Evolutionary conservation across 2,113 vertebrate species (phyloP), one percentile per base, ranked within the genome.

Genomic region (Mustela nigripes): DNA sequence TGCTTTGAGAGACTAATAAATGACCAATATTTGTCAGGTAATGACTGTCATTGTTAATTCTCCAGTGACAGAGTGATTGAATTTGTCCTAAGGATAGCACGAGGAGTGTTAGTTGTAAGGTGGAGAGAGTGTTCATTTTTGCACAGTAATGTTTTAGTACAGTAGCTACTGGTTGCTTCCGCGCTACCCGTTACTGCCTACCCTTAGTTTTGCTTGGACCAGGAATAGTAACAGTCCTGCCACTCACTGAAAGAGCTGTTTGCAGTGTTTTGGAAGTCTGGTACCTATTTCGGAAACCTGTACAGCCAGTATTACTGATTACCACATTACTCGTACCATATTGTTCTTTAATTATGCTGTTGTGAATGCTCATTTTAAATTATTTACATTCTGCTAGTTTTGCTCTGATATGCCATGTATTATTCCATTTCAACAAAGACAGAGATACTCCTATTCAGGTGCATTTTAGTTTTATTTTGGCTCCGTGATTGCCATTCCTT

Each of bases 401-500:
- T 97, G 91, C 96, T 95, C 73, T 94, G 96, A 94, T 95, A 33
- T 39, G 53, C 1, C 94, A 60, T 45, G 60, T 98, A 96, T 97
- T 98, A 93, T 98, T 98, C 97, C 98, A 93, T 98, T 98, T 98
- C 94, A 98, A 96, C 97, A 95, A 93, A 97, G 99, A 97, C 97
- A 96, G 53, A 97, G 91, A 60, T 11, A 5, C 76, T 88, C n/a
- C 88, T 97, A 45, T 98, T 98, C 98, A 98, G 98, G 98, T 98
- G 97, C 95, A 1, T 97, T 98, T 98, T 97, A 96, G 98, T 97
- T 99, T 97, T 98, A 97, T 97, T 98, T 98, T 98, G 98, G 98
- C 98, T 98, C 76, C 14, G 48, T 97, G 98, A 98, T 98, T 99
- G 98, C 98, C 98, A 98, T 99, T 99, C 98, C 98, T 98, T 99